These are phyloP conservation scores for Chaetodon trifascialis DNA, from an alignment of 2,113 vertebrate genomes.

Conservation along the genomic window DNA sequence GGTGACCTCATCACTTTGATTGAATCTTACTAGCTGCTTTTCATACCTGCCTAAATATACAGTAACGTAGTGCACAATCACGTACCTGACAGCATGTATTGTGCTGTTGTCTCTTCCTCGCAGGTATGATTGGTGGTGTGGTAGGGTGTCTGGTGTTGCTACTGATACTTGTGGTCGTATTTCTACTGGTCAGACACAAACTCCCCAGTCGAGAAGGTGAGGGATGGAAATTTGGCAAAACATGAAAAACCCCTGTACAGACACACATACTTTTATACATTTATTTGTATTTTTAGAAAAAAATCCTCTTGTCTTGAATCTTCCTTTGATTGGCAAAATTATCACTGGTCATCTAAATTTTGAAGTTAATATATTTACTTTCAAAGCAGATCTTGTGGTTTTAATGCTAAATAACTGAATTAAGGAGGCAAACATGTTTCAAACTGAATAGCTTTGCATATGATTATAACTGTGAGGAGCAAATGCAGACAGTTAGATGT, in stretches of 20 bases:
- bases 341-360: too few species aligned
- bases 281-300: not conserved
- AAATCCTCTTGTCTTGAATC: too few species aligned
- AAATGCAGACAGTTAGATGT: not conserved
- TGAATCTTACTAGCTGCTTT: not conserved
- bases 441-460: not conserved
- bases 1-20: not conserved
- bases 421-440: not conserved
- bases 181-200: slow-evolving; percentile 38
- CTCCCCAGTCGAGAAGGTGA: slow-evolving; percentile 31
- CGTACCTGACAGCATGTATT: not conserved
- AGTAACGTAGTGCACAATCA: not conserved
- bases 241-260: not conserved
- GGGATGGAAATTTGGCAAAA: not conserved
- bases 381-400: not conserved
- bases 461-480: not conserved
- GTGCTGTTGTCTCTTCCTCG: not conserved
- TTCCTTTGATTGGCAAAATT: not conserved
- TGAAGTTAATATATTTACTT: not conserved
- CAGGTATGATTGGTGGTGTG: not conserved
- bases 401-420: not conserved
- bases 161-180: not conserved
- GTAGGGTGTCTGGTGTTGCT: not conserved
- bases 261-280: not conserved
- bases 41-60: not conserved